A percentile compares a stretch with the other conserved stretches of the same genome.
These are phyloP conservation scores for Fistularia commersonii DNA, from an alignment of 2,797 vertebrate genomes.

Conservation along the genomic window DNA sequence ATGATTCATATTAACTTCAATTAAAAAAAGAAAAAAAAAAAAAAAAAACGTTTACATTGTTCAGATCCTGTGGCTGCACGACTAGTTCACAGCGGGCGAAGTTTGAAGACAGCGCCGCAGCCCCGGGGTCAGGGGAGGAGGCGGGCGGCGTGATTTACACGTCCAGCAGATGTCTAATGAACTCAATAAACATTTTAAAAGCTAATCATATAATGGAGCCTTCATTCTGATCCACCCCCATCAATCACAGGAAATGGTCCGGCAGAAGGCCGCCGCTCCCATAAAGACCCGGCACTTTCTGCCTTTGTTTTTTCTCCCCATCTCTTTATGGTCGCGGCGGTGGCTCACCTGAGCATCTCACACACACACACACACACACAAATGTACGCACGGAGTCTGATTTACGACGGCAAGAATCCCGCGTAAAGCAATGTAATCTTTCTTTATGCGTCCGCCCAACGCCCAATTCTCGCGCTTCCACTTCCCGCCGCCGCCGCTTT, in stretches of 20 bases:
- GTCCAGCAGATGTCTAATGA: no score
- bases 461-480: conserved; percentile 12
- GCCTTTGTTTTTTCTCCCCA: conserved; percentile 2
- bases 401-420: conserved; percentile 9
- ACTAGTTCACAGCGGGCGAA: no score
- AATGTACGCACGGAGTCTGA: conserved; percentile 11
- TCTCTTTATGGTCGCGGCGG: no score
- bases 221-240: background rate
- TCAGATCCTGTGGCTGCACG: no score
- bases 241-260: background rate
- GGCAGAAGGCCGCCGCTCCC: background rate
- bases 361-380: no score
- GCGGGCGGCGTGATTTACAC: no score
- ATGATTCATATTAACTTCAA: no score
- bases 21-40: no score
- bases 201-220: background rate
- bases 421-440: conserved; percentile 15
- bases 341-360: conserved; percentile 10
- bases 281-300: background rate
- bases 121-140: no score
- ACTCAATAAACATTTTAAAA: no score
- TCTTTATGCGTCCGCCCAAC: conserved; percentile 14
- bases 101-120: no score
- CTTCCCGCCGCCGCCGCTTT: conserved; percentile 1
- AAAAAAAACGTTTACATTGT: no score